These are phyloP conservation scores for Alosa sapidissima DNA, from an alignment of 2,797 vertebrate genomes.

Conservation along the genomic window DNA sequence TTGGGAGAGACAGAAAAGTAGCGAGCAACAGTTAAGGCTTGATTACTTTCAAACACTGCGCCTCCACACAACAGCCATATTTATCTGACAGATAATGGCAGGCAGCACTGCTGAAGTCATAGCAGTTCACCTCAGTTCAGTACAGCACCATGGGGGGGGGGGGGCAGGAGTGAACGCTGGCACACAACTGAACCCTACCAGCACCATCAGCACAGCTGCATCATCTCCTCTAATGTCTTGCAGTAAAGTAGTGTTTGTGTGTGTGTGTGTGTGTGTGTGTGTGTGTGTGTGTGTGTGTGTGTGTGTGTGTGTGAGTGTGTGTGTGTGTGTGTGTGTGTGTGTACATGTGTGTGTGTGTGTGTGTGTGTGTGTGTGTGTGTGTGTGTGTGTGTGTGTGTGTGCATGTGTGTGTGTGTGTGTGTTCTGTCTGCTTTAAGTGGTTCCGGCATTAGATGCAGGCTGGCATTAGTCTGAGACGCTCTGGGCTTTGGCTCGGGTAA, in stretches of 20 bases:
- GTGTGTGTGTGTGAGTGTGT: not conserved
- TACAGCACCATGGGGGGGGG: not conserved
- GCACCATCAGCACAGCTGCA: constrained; percentile 4
- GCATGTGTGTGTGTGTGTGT: not conserved
- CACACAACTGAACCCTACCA: not conserved
- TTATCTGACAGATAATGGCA: constrained; percentile 39
- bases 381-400: not conserved
- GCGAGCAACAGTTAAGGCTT: constrained; percentile 39
- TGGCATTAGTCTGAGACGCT: constrained; percentile 2
- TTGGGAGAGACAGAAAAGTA: constrained; percentile 26
- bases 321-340: too few relatives aligned
- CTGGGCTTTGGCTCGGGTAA: not conserved
- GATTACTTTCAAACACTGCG: constrained; percentile 48
- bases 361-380: too few relatives aligned
- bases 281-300: not conserved
- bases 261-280: not conserved
- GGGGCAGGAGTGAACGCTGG: not conserved
- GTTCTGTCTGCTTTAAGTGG: constrained; percentile 39
- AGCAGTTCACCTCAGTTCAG: not conserved
- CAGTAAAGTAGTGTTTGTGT: not conserved
- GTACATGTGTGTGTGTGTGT: too few relatives aligned
- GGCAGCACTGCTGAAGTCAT: constrained; percentile 20
- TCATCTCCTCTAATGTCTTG: constrained; percentile 18
- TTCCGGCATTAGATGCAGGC: constrained; percentile 36
- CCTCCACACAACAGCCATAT: constrained; percentile 29